phyloP scores from a whole-genome alignment of 2,888 invertebrate species.

The Andrena bicolor region DNA sequence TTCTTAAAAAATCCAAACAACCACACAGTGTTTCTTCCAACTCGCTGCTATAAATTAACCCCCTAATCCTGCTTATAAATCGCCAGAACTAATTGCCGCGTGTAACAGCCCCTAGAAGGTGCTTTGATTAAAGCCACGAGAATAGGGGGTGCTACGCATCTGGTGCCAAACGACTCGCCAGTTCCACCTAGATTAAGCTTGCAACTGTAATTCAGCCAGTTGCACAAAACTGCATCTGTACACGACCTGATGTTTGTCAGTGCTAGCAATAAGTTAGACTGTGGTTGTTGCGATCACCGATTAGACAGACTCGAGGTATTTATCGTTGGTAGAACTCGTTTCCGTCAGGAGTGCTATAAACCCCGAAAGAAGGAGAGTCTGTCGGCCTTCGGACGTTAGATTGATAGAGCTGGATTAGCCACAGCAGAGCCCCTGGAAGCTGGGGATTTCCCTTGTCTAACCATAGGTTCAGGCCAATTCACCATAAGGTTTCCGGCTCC shows the following conservation, averaged over 20 bases:
- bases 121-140: constrained; percentile 76
- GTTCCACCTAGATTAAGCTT: constrained; percentile 20
- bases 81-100: constrained; percentile 75
- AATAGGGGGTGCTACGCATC: constrained; percentile 68
- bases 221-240: constrained; percentile 2
- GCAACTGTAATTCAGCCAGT: constrained; percentile 22
- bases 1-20: not conserved
- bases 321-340: constrained; percentile 24
- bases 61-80: constrained; percentile 77
- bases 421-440: constrained; percentile 75
- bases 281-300: not conserved
- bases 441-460: constrained; percentile 75
- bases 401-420: constrained; percentile 82
- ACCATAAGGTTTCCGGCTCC: constrained; percentile 68
- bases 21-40: constrained; percentile 11
- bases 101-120: constrained; percentile 71
- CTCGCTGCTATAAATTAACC: constrained; percentile 72
- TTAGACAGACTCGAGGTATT: not conserved
- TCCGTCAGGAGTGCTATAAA: constrained; percentile 54
- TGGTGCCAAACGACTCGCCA: constrained; percentile 62
- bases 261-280: not conserved
- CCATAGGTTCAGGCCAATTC: constrained; percentile 71
- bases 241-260: not conserved
- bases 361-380: constrained; percentile 59
- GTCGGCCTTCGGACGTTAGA: constrained; percentile 76